A percentile compares a stretch with the other conserved stretches of the same genome.
These are phyloP conservation scores for Panagrolaimus sp. DNA, from an alignment of 1,140 invertebrate species.

Conservation along the genomic window DNA sequence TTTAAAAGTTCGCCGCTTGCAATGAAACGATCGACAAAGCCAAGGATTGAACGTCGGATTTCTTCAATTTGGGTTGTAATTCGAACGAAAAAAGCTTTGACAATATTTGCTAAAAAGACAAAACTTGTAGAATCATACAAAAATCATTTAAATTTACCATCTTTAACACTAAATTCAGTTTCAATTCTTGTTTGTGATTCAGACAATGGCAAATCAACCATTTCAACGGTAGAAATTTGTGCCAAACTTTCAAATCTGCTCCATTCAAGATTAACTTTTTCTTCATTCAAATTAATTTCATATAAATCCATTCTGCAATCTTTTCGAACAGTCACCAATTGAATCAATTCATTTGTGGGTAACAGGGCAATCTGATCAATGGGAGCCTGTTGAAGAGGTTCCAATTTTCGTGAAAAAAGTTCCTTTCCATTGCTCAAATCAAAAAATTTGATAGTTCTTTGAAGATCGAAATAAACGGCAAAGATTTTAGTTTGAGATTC, in stretches of 20 bases:
- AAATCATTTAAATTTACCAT: slow-evolving; percentile 37
- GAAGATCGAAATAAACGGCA: slow-evolving; percentile 20
- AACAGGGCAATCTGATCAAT: neutral
- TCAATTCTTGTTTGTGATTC: slow-evolving; percentile 56
- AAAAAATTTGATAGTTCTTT: slow-evolving; percentile 5
- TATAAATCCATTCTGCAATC: slow-evolving; percentile 30
- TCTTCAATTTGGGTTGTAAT: slow-evolving; percentile 45
- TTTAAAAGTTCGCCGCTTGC: slow-evolving; percentile 28
- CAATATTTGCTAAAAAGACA: slow-evolving; percentile 26
- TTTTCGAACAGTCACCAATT: slow-evolving; percentile 17
- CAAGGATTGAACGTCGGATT: slow-evolving; percentile 35
- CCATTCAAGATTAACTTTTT: slow-evolving; percentile 35
- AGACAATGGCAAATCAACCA: slow-evolving; percentile 57
- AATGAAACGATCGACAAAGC: slow-evolving; percentile 34
- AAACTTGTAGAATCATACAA: slow-evolving; percentile 11
- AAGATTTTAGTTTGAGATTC: neutral
- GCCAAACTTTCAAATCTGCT: slow-evolving; percentile 48
- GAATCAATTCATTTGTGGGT: neutral
- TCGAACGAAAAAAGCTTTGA: slow-evolving; percentile 36
- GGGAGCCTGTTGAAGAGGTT: slow-evolving; percentile 1
- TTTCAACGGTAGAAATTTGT: slow-evolving; percentile 52
- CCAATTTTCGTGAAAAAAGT: neutral
- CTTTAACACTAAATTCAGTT: slow-evolving; percentile 47
- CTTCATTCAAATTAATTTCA: slow-evolving; percentile 10
- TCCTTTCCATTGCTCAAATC: slow-evolving; percentile 5